These are phyloP conservation scores for Peromyscus aztecus DNA, from an alignment of 2,797 vertebrate genomes.

Conservation along the genomic window DNA sequence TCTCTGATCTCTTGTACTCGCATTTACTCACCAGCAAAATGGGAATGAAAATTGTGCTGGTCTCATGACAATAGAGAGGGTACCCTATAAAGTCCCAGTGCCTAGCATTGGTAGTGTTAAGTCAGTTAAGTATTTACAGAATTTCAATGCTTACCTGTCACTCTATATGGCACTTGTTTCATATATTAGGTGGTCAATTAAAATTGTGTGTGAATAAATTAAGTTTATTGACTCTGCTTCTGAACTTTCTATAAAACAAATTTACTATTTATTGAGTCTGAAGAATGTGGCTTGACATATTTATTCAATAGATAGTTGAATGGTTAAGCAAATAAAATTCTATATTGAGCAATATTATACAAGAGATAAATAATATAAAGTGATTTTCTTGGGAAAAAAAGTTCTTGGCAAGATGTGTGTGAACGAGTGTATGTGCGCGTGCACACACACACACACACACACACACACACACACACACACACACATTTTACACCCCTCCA, in stretches of 20 bases:
- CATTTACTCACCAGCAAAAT: conserved; percentile 16
- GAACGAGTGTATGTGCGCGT: not conserved
- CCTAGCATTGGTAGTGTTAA: not conserved
- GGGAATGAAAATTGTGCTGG: not conserved
- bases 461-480: too few species aligned
- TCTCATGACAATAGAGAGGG: not conserved
- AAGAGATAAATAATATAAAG: not conserved
- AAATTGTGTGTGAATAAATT: not conserved
- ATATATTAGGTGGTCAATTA: not conserved
- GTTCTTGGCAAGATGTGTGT: conserved; percentile 22
- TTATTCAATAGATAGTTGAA: not conserved
- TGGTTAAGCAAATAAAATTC: not conserved
- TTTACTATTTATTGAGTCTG: conserved; percentile 5
- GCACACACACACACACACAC: too few species aligned
- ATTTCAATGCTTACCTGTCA: not conserved
- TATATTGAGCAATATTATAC: not conserved
- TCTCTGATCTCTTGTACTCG: not conserved
- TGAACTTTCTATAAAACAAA: conserved; percentile 8
- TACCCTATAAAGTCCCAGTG: not conserved
- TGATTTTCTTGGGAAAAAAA: not conserved
- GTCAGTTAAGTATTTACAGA: not conserved
- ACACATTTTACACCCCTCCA: not conserved
- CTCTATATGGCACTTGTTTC: not conserved
- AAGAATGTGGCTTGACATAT: not conserved
- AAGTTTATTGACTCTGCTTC: not conserved